Evolutionary conservation across 2,113 vertebrate species (phyloP).

Genomic region (Dipodomys stephensi): DNA sequence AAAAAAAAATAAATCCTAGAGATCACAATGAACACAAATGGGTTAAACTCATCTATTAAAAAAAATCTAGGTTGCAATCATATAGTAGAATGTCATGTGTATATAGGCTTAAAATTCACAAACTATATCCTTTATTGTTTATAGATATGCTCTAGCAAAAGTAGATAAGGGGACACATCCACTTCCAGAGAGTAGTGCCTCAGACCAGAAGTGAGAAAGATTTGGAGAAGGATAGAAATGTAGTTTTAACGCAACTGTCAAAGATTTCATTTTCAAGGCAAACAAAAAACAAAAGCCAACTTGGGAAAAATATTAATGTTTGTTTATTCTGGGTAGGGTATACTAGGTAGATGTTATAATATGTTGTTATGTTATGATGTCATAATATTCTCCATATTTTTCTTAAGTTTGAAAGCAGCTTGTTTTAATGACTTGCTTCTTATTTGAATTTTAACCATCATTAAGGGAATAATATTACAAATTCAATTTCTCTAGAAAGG

Average conservation of each 20-base stretch:
- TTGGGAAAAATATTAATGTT: not conserved
- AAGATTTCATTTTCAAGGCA: slow-evolving; percentile 8
- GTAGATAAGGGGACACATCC: not conserved
- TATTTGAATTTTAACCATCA: not conserved
- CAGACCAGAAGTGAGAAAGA: not conserved
- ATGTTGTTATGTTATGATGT: not conserved
- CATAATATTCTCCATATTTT: not conserved
- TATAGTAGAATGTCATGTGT: not conserved
- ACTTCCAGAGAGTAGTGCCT: not conserved
- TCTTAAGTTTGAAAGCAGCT: not conserved
- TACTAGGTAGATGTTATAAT: not conserved
- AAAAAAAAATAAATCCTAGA: not conserved
- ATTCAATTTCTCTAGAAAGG: not conserved
- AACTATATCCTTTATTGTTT: not conserved
- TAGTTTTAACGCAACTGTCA: not conserved
- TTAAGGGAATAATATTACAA: not conserved
- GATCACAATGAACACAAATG: slow-evolving; percentile 60
- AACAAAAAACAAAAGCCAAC: not conserved
- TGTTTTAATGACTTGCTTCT: not conserved
- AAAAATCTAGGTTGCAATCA: not conserved
- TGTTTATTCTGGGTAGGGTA: not conserved
- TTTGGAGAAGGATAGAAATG: not conserved
- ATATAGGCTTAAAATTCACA: not conserved
- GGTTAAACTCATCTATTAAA: not conserved
- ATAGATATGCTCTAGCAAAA: not conserved